Percentiles rank a stretch among this genome's conserved stretches.
These are phyloP conservation scores for Pteropus alecto DNA, from an alignment of 2,113 vertebrate genomes.

Conservation along the genomic window DNA sequence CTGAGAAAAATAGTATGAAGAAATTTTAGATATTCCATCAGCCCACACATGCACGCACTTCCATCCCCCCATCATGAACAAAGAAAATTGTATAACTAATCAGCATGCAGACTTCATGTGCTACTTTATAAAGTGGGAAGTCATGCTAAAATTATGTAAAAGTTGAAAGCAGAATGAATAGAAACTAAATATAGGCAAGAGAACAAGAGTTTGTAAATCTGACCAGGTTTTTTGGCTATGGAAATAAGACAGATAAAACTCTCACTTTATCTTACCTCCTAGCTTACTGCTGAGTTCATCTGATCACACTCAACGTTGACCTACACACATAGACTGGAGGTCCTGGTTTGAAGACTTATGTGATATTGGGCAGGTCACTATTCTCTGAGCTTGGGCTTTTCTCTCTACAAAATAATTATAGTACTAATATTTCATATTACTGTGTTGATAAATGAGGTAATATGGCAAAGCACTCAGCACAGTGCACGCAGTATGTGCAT, in stretches of 20 bases:
- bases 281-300: background rate
- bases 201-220: background rate
- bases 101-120: background rate
- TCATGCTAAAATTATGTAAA: slow-evolving; percentile 34
- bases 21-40: slow-evolving; percentile 57
- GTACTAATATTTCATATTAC: background rate
- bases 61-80: background rate
- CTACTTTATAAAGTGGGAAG: slow-evolving; percentile 30
- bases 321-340: background rate
- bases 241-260: background rate
- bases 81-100: slow-evolving; percentile 5
- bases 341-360: background rate
- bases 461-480: background rate
- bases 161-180: slow-evolving; percentile 10
- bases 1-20: slow-evolving; percentile 77
- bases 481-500: background rate
- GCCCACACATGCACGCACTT: background rate
- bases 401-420: background rate
- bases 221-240: background rate
- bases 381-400: background rate
- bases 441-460: background rate
- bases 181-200: slow-evolving; percentile 1
- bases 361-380: background rate
- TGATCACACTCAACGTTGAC: background rate
- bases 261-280: background rate